Evolutionary conservation across 2,797 vertebrate genomes (phyloP).

Genomic region (Lindbergichthys nudifrons): DNA sequence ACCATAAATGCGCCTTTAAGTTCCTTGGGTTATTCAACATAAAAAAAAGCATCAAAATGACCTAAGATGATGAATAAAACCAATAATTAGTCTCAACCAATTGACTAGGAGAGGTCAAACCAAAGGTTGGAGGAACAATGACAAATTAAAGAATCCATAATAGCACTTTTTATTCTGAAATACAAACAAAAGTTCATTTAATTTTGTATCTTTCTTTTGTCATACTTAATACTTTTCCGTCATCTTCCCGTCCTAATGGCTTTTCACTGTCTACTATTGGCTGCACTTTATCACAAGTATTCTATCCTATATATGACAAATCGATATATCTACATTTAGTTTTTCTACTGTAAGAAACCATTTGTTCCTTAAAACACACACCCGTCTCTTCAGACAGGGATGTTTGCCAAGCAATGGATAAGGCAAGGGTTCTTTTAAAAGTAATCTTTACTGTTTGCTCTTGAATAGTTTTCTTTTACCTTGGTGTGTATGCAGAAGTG

Average conservation of each 20-base stretch:
- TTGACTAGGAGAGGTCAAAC: no score
- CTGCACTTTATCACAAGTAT: background rate
- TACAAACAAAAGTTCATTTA: no score
- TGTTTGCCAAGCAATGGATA: background rate
- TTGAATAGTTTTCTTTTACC: background rate
- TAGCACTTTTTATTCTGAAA: background rate
- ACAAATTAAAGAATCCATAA: background rate
- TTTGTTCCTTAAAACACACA: background rate
- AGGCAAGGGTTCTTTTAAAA: background rate
- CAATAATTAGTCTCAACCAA: no score
- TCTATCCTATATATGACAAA: no score
- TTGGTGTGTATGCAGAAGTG: background rate
- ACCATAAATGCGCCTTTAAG: no score
- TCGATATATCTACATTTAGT: background rate
- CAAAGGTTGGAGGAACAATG: background rate
- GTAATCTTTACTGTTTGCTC: background rate
- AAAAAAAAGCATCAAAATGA: no score
- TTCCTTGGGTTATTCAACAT: no score
- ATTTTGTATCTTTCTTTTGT: background rate
- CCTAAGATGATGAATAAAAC: no score
- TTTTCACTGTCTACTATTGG: background rate
- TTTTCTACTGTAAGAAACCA: background rate
- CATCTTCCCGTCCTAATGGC: background rate
- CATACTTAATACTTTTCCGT: background rate
- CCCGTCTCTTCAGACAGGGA: background rate